Evolutionary conservation across 2,888 invertebrate genomes (phyloP), one percentile per base, ranked within the genome.

Genomic region (Aproaerema taeniolella): DNA sequence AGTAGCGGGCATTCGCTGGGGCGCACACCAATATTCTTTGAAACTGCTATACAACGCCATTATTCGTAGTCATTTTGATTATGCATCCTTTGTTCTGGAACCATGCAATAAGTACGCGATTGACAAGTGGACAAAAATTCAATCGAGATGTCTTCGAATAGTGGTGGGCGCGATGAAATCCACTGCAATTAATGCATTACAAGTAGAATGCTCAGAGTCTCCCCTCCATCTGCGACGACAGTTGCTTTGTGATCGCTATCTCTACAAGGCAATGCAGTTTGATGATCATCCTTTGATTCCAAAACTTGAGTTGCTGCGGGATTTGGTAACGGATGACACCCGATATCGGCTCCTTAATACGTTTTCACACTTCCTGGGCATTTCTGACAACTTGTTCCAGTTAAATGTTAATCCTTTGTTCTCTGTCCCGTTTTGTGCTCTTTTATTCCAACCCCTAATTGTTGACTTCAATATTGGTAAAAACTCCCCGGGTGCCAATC

Each of bases 91-190:
- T n/a, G 9, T 26, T 4, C 10, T 34, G n/a, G 34, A 26, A 13
- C 48, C 56, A 50, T 53, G 52, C 52, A 50, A 17, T 29, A 36
- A 36, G 15, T 8, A 7, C 1, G 11, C 24, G 2, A 6, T 36
- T 5, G 16, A 5, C 2, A 4, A 2, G 2, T 29, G n/a, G 13
- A 25, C 12, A 5, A 38, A 15, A 28, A 35, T 49, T 49, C 52
- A 32, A 13, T 26, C 38, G 15, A 13, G 14, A 31, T 38, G 43
- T 14, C 35, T 53, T 0, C 39, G 54, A 1, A 50, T 55, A 1
- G 45, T 55, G 1, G 1, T 37, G 2, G 54, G 58, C 0, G 47
- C 50, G 1, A 53, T 56, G 53, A 53, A 47, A 28, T 57, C 55
- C 1, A 46, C 52, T 1, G 52, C 60, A 2, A 50, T 45, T 8